phyloP scores from a whole-genome alignment of 2,113 vertebrate genomes.

The Canis aureus region DNA sequence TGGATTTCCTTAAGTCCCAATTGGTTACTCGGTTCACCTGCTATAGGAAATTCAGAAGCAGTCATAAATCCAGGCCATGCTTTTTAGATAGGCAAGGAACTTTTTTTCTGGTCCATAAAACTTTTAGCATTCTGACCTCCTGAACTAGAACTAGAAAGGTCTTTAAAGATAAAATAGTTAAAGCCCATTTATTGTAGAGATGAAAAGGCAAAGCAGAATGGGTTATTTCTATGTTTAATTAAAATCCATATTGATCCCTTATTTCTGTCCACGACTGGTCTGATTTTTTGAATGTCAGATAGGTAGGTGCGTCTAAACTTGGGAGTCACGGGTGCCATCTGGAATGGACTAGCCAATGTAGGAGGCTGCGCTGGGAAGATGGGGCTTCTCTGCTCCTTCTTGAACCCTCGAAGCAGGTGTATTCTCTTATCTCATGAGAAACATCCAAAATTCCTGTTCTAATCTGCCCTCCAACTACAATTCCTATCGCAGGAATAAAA shows the following conservation, averaged over 20 bases:
- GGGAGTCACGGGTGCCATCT: background rate
- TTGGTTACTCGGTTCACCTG: background rate
- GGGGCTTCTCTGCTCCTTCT: background rate
- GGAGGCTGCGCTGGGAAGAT: background rate
- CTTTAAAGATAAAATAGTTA: background rate
- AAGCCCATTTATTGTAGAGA: background rate
- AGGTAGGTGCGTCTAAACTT: background rate
- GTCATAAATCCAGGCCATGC: background rate
- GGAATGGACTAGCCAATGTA: background rate
- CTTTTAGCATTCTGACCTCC: background rate
- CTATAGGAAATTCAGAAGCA: background rate
- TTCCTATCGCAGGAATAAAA: background rate
- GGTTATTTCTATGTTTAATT: conserved; percentile 8
- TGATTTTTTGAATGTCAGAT: background rate
- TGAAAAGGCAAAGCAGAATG: conserved; percentile 17
- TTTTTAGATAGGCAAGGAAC: background rate
- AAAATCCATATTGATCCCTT: background rate
- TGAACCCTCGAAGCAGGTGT: background rate
- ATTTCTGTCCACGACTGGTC: background rate
- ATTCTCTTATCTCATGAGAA: background rate
- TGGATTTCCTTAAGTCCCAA: background rate
- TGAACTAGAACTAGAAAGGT: background rate
- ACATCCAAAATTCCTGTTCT: background rate
- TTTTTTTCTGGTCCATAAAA: background rate
- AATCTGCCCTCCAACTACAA: background rate